Base-by-base conservation (phyloP, 2,888 invertebrate genomes). In the Dryocosmus kuriphilus region DNA sequence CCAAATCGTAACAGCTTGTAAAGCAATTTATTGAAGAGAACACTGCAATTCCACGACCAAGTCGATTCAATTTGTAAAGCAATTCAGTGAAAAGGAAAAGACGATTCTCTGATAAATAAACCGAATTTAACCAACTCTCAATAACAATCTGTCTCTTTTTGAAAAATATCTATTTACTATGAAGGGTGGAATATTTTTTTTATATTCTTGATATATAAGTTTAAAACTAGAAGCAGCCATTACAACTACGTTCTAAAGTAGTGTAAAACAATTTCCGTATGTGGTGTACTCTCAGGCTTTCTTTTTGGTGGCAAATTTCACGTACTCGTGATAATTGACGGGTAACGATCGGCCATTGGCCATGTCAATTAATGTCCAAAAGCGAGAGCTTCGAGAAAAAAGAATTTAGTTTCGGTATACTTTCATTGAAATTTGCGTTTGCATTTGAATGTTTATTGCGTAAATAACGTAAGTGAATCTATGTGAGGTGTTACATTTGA, bases 291-390 rank as follows among this genome's bases (percentile, higher is more conserved):
- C 51, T 27, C 6, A 51, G 30, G 9, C 51, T 71, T 32, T 71
- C 46, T 16, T 71, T 71, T 51, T n/a, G 51, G 71, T 51, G 71
- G 71, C 51, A 71, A 71, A 71, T 71, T 71, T 51, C 71, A 71
- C 71, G 51, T 30, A 27, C 51, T 71, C n/a, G 30, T 71, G 71
- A 71, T 71, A 71, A 71, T 71, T 71, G 51, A 71, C n/a, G 51
- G 71, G n/a, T 71, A 71, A 71, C 71, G 71, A 71, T 46, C 71
- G 30, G 71, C 51, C 51, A 71, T 71, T 71, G 71, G 51, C 71
- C 51, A 32, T n/a, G 30, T 71, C 19, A 63, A 35, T 63, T 63
- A 35, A 63, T 63, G 63, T 22, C 35, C 46, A 51, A 71, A 51
- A 30, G 71, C 32, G 71, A 46, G 51, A 30, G 51, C 41, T 71